phyloP scores from a whole-genome alignment of 1,140 invertebrate genomes.

The Bombus ignitus region DNA sequence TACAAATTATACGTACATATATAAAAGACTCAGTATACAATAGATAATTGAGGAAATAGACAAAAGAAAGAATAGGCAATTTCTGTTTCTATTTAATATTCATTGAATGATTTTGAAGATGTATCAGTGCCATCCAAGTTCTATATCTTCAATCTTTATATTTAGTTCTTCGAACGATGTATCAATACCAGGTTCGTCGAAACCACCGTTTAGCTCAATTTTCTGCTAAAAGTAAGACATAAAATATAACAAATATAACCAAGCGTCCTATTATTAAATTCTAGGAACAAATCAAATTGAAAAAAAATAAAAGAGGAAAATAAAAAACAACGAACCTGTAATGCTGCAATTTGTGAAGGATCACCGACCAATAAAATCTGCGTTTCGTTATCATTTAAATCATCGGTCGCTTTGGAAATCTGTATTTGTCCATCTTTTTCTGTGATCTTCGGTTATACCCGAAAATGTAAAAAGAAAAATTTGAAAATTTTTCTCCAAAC shows the following conservation, averaged over 20 bases:
- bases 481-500: slow-evolving; percentile 21
- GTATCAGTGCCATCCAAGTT: slow-evolving; percentile 72
- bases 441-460: slow-evolving; percentile 9
- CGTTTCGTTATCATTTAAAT: slow-evolving; percentile 71
- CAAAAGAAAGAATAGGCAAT: not conserved
- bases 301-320: too few species aligned
- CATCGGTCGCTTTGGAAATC: slow-evolving; percentile 65
- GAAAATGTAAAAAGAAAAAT: slow-evolving; percentile 9
- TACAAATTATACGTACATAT: not conserved
- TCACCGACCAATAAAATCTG: slow-evolving; percentile 77
- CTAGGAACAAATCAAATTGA: not conserved
- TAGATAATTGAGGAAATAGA: not conserved
- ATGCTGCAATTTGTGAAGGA: slow-evolving; percentile 74
- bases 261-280: not conserved
- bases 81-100: not conserved
- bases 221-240: slow-evolving; percentile 60
- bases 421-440: slow-evolving; percentile 69
- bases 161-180: slow-evolving; percentile 73
- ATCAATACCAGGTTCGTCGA: slow-evolving; percentile 71
- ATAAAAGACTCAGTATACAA: not conserved
- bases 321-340: slow-evolving; percentile 67
- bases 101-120: not conserved
- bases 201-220: slow-evolving; percentile 71
- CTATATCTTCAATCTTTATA: slow-evolving; percentile 77
- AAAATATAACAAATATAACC: not conserved